Conservation (phyloP, 2,888 invertebrate species). For the Digitonthophagus gazella region DNA sequence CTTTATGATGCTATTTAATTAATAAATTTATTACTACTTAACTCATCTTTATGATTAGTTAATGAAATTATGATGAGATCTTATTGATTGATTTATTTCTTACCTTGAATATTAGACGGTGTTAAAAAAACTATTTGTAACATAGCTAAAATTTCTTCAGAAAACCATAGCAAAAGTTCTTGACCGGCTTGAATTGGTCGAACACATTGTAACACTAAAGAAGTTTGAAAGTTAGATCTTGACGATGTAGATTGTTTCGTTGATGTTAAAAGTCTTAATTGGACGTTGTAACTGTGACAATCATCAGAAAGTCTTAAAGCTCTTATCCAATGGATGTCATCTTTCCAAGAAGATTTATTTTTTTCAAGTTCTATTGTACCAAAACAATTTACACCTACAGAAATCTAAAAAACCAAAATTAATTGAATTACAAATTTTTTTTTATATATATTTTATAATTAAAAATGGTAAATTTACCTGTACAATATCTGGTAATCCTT, state of each 20-base stretch:
- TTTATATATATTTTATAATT: not conserved
- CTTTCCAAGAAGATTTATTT: conserved; percentile 40
- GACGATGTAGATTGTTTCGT: conserved; percentile 27
- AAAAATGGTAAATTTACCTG: conserved; percentile 40
- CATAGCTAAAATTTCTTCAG: conserved; percentile 68
- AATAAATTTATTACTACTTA: too few species aligned
- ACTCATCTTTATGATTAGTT: too few species aligned
- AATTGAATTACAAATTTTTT: too few species aligned
- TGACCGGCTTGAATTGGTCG: conserved; percentile 60
- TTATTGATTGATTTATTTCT: too few species aligned
- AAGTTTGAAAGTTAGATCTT: conserved; percentile 20
- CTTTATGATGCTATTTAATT: too few species aligned
- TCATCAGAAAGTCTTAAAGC: conserved; percentile 59
- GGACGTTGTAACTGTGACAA: conserved; percentile 64
- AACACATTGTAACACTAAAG: conserved; percentile 52
- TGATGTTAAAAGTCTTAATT: conserved; percentile 47
- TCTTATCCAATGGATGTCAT: conserved; percentile 47
- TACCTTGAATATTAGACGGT: conserved; percentile 79
- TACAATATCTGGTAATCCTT: conserved; percentile 45
- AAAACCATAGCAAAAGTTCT: conserved; percentile 80
- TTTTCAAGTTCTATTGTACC: conserved; percentile 43
- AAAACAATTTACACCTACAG: conserved; percentile 37
- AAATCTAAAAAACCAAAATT: conserved; percentile 37
- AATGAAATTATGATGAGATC: too few species aligned
- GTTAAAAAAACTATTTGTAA: conserved; percentile 77